A percentile compares a stretch with the other conserved stretches of the same genome.
These are phyloP conservation scores for Tachypleus tridentatus DNA, from an alignment of 1,140 invertebrate species.

Conservation along the genomic window DNA sequence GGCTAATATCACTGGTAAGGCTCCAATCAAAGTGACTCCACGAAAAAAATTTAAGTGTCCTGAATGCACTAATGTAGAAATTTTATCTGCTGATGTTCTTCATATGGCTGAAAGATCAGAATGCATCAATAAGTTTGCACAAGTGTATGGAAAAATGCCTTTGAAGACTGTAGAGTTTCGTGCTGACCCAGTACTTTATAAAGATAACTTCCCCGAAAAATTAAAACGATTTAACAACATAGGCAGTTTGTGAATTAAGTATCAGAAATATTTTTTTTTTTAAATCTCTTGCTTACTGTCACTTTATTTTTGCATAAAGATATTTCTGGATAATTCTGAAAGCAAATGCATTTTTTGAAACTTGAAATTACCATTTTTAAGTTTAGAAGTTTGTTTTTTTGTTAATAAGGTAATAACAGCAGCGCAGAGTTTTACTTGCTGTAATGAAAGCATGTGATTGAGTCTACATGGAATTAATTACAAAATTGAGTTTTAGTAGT, in stretches of 20 bases:
- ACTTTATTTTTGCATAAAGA: no score
- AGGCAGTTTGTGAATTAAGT: slow-evolving; percentile 54
- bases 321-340: no score
- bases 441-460: no score
- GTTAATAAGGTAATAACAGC: no score
- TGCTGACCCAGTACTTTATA: slow-evolving; percentile 86
- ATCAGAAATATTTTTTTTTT: no score
- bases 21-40: slow-evolving; percentile 90
- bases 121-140: slow-evolving; percentile 77
- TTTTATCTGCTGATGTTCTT: slow-evolving; percentile 78
- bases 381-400: no score
- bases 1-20: slow-evolving; percentile 77
- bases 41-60: slow-evolving; percentile 98
- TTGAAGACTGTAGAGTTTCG: slow-evolving; percentile 79
- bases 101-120: slow-evolving; percentile 89
- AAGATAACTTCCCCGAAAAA: slow-evolving; percentile 74
- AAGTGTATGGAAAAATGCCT: slow-evolving; percentile 76
- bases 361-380: no score
- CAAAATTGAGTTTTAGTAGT: no score
- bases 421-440: no score
- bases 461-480: no score
- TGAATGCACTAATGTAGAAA: slow-evolving; percentile 84
- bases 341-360: no score
- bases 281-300: no score
- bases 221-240: slow-evolving; percentile 82